phyloP scores from a whole-genome alignment of 2,113 vertebrate species.

The Paradisaea rubra region DNA sequence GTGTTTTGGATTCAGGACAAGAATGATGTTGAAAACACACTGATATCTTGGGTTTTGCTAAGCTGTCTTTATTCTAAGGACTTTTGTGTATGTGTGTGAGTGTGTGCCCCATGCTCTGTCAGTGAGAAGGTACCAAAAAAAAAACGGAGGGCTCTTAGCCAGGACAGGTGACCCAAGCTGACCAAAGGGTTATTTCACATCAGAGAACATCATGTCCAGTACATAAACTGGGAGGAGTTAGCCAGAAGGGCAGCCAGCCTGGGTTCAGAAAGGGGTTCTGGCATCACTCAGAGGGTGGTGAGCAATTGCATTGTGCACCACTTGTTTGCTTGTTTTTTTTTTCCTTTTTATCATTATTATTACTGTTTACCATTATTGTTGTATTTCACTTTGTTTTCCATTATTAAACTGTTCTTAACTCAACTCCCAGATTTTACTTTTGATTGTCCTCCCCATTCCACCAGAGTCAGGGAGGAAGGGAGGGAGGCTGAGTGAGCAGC shows the following conservation, averaged over 20 bases:
- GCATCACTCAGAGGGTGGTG: background rate
- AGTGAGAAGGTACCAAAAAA: no score
- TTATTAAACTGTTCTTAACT: background rate
- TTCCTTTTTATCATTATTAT: background rate
- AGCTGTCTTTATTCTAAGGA: background rate
- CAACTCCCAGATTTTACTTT: no score
- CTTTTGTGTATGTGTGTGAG: accelerated
- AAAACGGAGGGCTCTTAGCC: background rate
- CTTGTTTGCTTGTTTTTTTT: background rate
- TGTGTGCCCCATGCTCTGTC: background rate
- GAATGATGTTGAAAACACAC: background rate
- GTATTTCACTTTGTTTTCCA: background rate
- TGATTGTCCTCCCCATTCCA: background rate
- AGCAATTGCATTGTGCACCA: background rate
- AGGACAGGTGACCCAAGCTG: background rate
- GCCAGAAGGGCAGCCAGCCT: background rate
- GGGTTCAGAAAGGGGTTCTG: background rate
- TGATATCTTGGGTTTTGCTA: background rate
- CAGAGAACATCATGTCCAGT: accelerated
- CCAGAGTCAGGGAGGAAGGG: accelerated
- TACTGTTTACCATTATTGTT: background rate
- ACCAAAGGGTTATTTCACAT: background rate
- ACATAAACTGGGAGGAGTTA: background rate
- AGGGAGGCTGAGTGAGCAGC: background rate
- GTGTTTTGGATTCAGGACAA: background rate